Evolutionary conservation across 2,888 invertebrate species (phyloP).

Genomic region (Toxonevra muliebris): DNA sequence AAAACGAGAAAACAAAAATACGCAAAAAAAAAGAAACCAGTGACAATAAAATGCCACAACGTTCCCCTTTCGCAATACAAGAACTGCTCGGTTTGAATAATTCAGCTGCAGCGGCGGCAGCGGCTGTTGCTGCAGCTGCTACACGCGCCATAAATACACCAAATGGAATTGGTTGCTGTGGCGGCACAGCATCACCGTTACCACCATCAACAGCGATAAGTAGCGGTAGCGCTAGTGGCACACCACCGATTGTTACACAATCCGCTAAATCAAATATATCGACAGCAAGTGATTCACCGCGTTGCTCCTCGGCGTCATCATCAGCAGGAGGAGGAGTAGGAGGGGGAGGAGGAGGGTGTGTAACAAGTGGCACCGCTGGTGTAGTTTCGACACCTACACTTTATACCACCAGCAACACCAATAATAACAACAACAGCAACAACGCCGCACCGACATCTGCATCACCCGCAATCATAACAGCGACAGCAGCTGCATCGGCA

Average conservation of each 20-base stretch:
- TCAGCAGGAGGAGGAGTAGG: slow-evolving; percentile 22
- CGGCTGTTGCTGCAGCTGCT: slow-evolving; percentile 47
- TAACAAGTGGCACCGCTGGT: slow-evolving; percentile 21
- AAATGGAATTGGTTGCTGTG: neutral
- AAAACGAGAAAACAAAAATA: slow-evolving; percentile 24
- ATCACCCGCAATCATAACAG: slow-evolving; percentile 20
- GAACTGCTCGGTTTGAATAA: slow-evolving; percentile 61
- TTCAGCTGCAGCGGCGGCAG: slow-evolving; percentile 43
- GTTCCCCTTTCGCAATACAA: slow-evolving; percentile 65
- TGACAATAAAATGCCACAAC: slow-evolving; percentile 60
- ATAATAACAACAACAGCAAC: slow-evolving; percentile 27
- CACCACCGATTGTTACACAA: slow-evolving; percentile 2
- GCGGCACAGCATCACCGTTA: neutral
- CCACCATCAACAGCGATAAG: neutral
- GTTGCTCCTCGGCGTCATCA: neutral
- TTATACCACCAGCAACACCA: slow-evolving; percentile 30
- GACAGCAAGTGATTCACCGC: no score
- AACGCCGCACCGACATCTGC: slow-evolving; percentile 19
- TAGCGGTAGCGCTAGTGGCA: no score
- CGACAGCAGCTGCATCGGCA: slow-evolving; percentile 28
- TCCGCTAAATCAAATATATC: neutral
- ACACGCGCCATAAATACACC: slow-evolving; percentile 12
- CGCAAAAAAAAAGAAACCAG: slow-evolving; percentile 13
- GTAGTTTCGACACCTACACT: slow-evolving; percentile 18
- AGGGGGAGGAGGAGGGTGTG: slow-evolving; percentile 31